Conservation (phyloP, 2,888 invertebrate species). For the Ennomos fuscantarius region DNA sequence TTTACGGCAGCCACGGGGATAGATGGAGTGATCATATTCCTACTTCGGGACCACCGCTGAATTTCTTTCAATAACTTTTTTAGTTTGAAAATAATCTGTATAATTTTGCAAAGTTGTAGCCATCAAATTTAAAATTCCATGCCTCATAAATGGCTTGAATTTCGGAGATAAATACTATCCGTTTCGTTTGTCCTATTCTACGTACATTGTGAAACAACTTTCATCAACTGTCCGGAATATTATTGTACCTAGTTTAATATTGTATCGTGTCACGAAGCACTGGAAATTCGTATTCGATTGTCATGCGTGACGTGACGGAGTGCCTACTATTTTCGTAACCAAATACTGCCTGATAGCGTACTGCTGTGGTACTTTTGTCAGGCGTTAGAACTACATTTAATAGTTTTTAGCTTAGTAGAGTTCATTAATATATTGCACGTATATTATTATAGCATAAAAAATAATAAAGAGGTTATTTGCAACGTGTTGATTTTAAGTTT, state of each 20-base stretch:
- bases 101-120: too few relatives aligned
- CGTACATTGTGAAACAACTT: constrained; percentile 5
- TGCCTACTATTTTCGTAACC: constrained; percentile 11
- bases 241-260: background rate
- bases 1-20: too few relatives aligned
- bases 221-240: background rate
- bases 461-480: too few relatives aligned
- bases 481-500: too few relatives aligned
- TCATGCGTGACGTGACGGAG: constrained; percentile 10
- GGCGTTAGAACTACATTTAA: constrained; percentile 4
- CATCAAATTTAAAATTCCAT: too few relatives aligned
- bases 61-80: too few relatives aligned
- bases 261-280: constrained; percentile 1
- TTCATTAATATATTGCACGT: too few relatives aligned
- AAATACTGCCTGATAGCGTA: constrained; percentile 1
- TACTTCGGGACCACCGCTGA: too few relatives aligned
- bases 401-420: too few relatives aligned
- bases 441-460: too few relatives aligned
- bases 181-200: background rate
- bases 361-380: constrained; percentile 9
- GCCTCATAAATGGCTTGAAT: background rate
- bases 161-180: background rate
- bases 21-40: too few relatives aligned
- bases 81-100: too few relatives aligned
- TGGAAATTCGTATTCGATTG: background rate